Base-by-base conservation (phyloP, 2,888 invertebrate species). In the Himalopsyche japonica region DNA sequence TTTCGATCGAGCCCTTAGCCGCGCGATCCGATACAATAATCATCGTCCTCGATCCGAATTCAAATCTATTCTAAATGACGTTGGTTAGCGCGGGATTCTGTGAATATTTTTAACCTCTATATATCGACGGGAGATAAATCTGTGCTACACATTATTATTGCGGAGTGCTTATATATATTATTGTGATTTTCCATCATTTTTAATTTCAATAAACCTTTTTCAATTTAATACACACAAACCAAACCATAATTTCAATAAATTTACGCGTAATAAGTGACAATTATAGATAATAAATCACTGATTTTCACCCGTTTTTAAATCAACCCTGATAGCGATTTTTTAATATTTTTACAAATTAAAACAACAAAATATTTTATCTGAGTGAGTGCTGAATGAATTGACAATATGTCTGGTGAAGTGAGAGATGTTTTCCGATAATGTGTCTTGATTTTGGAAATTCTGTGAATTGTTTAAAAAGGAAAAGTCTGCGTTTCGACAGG, bases 1-100 rank as follows among this genome's bases (percentile, higher is more conserved):
- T 83, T 80, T 80, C 80, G 76, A 70, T 80, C 57, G 48, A 20
- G 57, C 64, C 76, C 70, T 24, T 76, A 76, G 80, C 47, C 83
- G 76, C 83, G 83, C 64, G n/a, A 37, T 82, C 64, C 82, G 10
- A 30, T 15, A 57, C 20, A 57, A 57, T 57, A 57, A 57, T 20
- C 57, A 24, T 24, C 57, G 24, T 20, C 20, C 24, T 24, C 3
- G 20, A 57, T 57, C 7, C 24, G 10, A 24, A 57, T 57, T 57
- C 57, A 20, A 57, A 57, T 20, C 57, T 20, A 20, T 57, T 24
- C 57, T 24, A 57, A 57, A 57, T 24, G 57, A 57, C 8, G 57
- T 24, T n/a, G 0, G 24, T 24, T 57, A 20, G 57, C 57, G 20
- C 57, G 57, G 57, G 57, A 20, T 57, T 57, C 20, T 20, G 57